These are phyloP conservation scores for Aratinga solstitialis DNA, from an alignment of 2,797 vertebrate species.

Conservation along the genomic window DNA sequence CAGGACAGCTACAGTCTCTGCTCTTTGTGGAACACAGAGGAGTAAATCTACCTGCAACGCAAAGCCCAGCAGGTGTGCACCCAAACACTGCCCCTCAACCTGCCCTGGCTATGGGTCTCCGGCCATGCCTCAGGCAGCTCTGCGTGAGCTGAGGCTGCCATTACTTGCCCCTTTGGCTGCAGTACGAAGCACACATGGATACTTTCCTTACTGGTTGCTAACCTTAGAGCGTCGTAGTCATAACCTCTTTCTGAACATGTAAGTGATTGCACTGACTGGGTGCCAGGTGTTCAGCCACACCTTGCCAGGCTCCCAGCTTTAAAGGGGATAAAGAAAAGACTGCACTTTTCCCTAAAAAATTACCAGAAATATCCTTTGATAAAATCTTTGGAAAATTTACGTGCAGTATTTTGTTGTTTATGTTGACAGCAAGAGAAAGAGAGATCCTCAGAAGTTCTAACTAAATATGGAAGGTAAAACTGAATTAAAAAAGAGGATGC, in stretches of 20 bases:
- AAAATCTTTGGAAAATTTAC: neutral
- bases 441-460: neutral
- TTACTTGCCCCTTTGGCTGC: neutral
- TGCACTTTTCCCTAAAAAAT: neutral
- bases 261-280: neutral
- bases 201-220: neutral
- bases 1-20: neutral
- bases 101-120: accelerated
- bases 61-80: neutral
- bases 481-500: neutral
- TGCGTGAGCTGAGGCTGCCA: accelerated
- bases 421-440: neutral
- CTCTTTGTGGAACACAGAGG: neutral
- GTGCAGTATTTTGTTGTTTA: accelerated
- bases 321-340: neutral
- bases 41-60: neutral
- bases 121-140: neutral
- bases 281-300: neutral
- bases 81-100: accelerated
- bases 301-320: neutral
- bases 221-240: no score
- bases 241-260: neutral
- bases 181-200: neutral
- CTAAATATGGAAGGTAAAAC: neutral
- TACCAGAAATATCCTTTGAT: neutral